Conservation (phyloP, 2,888 invertebrate genomes). For the Gastracanthus pulcherrimus region DNA sequence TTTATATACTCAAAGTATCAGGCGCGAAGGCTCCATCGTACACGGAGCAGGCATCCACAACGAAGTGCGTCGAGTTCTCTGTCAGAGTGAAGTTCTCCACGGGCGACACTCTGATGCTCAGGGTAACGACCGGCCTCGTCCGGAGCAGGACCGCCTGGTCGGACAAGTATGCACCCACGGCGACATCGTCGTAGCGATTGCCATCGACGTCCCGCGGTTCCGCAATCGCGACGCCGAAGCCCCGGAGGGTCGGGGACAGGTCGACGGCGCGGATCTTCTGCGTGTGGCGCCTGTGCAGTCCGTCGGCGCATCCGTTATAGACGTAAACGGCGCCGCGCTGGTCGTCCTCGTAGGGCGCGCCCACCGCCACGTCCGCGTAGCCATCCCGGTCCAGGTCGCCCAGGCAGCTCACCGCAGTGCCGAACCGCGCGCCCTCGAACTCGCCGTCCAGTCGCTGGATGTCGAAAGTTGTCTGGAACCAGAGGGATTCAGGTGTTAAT, state of each 20-base stretch:
- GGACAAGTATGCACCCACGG: conserved; percentile 76
- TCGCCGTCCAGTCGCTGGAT: conserved; percentile 72
- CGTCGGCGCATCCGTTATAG: conserved; percentile 60
- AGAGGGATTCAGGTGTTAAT: too few species aligned
- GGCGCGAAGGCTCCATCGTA: conserved; percentile 65
- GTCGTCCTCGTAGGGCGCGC: conserved; percentile 72
- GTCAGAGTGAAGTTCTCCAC: conserved; percentile 56
- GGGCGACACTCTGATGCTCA: conserved; percentile 29
- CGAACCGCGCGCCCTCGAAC: conserved; percentile 79
- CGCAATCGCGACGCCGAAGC: conserved; percentile 76
- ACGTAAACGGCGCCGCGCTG: conserved; percentile 66
- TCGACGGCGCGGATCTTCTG: conserved; percentile 19
- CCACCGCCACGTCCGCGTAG: conserved; percentile 73
- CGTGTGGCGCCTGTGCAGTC: conserved; percentile 55
- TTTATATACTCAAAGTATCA: too few species aligned
- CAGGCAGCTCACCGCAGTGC: conserved; percentile 79
- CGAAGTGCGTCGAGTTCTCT: conserved; percentile 55
- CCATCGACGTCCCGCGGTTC: conserved; percentile 74
- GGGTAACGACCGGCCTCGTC: conserved; percentile 70
- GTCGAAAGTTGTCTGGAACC: conserved; percentile 46
- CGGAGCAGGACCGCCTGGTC: conserved; percentile 73
- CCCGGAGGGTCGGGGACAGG: conserved; percentile 56
- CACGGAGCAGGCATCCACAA: conserved; percentile 48
- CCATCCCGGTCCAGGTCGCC: conserved; percentile 83
- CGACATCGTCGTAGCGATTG: conserved; percentile 73